A percentile compares a stretch with the other conserved stretches of the same genome.
These are phyloP conservation scores for Siniperca scherzeri DNA, from an alignment of 2,797 vertebrate species.

Conservation along the genomic window DNA sequence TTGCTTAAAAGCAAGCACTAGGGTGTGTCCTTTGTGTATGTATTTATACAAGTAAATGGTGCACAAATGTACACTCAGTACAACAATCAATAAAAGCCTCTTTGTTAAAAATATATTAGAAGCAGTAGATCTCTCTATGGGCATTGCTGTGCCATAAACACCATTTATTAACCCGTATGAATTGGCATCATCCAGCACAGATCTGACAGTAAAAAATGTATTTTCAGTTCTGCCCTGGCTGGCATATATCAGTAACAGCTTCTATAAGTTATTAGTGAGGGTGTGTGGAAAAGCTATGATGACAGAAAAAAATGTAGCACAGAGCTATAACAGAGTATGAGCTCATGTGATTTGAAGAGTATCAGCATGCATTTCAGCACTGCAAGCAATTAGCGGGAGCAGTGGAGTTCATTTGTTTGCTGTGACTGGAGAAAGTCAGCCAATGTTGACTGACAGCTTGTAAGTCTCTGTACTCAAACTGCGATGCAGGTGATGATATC, in stretches of 20 bases:
- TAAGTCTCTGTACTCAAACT: constrained; percentile 16
- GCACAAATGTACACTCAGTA: constrained; percentile 42
- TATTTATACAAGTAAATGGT: constrained; percentile 37
- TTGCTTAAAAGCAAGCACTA: constrained; percentile 2
- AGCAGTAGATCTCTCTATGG: constrained; percentile 45
- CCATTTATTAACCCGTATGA: constrained; percentile 74
- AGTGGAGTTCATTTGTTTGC: constrained; percentile 40
- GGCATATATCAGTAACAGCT: constrained; percentile 70
- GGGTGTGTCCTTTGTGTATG: constrained; percentile 18
- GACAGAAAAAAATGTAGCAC: constrained; percentile 66
- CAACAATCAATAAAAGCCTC: constrained; percentile 66
- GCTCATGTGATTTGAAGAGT: constrained; percentile 40
- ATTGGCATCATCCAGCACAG: constrained; percentile 68
- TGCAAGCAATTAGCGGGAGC: constrained; percentile 35
- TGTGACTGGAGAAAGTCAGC: constrained; percentile 34
- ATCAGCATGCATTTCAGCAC: constrained; percentile 44
- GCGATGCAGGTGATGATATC: constrained; percentile 10
- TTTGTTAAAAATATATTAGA: constrained; percentile 71
- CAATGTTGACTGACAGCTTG: constrained; percentile 41
- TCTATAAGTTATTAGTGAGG: constrained; percentile 62
- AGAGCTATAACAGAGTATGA: constrained; percentile 53
- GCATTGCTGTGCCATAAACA: constrained; percentile 72
- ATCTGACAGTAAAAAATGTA: constrained; percentile 65
- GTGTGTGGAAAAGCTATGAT: constrained; percentile 70
- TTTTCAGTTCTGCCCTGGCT: constrained; percentile 61